Evolutionary conservation across 2,113 vertebrate genomes (phyloP).

Genomic region (Brachirus orientalis): DNA sequence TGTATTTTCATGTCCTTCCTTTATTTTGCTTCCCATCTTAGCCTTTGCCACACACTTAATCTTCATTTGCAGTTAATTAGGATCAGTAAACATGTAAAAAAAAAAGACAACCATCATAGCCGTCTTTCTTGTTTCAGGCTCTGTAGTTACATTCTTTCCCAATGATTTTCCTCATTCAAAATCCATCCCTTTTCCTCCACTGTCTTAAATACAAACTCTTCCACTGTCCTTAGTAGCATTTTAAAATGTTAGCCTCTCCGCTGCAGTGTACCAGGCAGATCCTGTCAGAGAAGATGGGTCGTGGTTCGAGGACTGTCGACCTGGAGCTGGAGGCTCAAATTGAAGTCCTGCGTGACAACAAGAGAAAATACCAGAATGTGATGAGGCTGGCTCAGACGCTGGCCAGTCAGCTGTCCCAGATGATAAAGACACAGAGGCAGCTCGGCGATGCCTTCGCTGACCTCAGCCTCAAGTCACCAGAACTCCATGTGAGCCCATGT

Average conservation of each 20-base stretch:
- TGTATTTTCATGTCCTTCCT: conserved; percentile 27
- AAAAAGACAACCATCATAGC: no score
- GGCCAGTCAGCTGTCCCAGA: conserved; percentile 91
- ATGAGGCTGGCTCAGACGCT: conserved; percentile 92
- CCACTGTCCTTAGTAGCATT: not conserved
- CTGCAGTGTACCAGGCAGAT: conserved; percentile 96
- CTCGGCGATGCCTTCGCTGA: conserved; percentile 97
- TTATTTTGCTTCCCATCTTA: not conserved
- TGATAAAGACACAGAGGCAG: conserved; percentile 95
- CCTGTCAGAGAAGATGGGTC: conserved; percentile 95
- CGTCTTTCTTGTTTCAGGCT: not conserved
- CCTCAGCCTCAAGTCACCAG: conserved; percentile 96
- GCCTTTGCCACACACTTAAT: not conserved
- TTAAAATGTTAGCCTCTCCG: not conserved
- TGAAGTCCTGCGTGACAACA: conserved; percentile 94
- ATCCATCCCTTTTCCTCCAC: not conserved
- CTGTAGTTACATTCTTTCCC: not conserved
- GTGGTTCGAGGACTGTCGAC: conserved; percentile 97
- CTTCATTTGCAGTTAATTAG: not conserved
- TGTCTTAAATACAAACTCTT: not conserved
- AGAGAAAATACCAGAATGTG: conserved; percentile 95
- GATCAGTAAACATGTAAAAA: conserved; percentile 16
- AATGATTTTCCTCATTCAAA: not conserved
- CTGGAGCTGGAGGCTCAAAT: conserved; percentile 96
- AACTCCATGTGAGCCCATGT: conserved; percentile 89